Percentiles rank a stretch among this genome's conserved stretches.
Evolutionary conservation across 1,140 invertebrate genomes (phyloP).

Genomic region (Trissolcus basalis): DNA sequence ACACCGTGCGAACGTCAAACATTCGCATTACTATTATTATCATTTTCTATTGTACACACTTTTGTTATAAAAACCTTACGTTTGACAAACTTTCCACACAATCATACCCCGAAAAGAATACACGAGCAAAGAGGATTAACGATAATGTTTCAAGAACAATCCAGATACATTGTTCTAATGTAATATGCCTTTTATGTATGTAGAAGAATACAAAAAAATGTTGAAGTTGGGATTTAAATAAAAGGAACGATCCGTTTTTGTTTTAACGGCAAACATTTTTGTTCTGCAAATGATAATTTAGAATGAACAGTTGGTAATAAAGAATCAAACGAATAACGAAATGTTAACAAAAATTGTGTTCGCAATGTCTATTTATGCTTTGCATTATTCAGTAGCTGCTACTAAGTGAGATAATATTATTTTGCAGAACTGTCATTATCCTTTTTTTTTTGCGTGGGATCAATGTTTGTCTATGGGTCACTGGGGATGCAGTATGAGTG

Average conservation of each 20-base stretch:
- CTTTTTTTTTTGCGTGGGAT: constrained; percentile 16
- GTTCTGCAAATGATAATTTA: too few relatives aligned
- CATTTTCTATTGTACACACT: constrained; percentile 29
- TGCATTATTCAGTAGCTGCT: neutral
- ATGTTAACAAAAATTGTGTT: too few relatives aligned
- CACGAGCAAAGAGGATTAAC: constrained; percentile 39
- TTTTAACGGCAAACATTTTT: too few relatives aligned
- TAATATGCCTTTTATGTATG: constrained; percentile 22
- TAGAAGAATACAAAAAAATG: constrained; percentile 23
- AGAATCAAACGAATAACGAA: too few relatives aligned
- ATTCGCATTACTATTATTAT: constrained; percentile 24
- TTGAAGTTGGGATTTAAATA: constrained; percentile 29
- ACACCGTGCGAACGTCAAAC: constrained; percentile 6
- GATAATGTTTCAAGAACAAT: constrained; percentile 44
- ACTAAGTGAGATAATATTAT: constrained; percentile 5
- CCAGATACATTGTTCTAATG: constrained; percentile 34
- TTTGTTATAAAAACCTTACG: too few relatives aligned
- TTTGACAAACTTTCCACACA: too few relatives aligned
- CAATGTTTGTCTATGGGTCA: constrained; percentile 27
- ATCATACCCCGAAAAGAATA: too few relatives aligned
- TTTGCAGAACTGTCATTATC: constrained; percentile 21
- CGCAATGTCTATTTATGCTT: too few relatives aligned
- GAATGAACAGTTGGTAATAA: too few relatives aligned
- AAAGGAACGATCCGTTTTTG: too few relatives aligned
- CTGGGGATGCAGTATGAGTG: constrained; percentile 21